phyloP scores from a whole-genome alignment of 2,888 invertebrate genomes.

The Lamellibrachia columna region DNA sequence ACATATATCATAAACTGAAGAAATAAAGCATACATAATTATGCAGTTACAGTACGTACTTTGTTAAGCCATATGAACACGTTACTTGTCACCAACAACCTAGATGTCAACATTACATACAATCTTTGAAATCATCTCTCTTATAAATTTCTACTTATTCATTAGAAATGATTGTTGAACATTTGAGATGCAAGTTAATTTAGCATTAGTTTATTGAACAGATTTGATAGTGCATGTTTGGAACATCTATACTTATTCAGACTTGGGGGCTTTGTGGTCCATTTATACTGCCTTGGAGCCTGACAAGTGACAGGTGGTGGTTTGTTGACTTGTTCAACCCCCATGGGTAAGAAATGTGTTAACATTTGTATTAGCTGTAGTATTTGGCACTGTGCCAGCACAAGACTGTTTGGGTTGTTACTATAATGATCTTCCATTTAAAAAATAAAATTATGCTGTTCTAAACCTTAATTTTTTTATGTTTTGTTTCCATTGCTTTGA shows the following conservation, averaged over 20 bases:
- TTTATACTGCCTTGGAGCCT: background rate
- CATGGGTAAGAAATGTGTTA: background rate
- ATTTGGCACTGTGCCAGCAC: background rate
- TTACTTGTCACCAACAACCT: background rate
- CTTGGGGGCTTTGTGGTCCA: background rate
- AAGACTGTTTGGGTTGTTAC: background rate
- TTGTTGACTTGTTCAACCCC: background rate
- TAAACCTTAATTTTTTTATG: background rate
- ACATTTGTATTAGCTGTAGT: slow-evolving; percentile 12
- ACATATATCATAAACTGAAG: no score
- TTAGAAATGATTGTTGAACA: background rate
- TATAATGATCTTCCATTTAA: background rate
- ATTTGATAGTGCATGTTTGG: background rate
- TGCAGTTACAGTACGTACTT: no score
- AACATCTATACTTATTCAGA: background rate
- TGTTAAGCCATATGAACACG: background rate
- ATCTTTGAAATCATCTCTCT: background rate
- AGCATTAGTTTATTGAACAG: background rate
- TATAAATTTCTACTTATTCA: background rate
- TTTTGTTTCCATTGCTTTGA: background rate
- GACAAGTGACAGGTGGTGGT: background rate
- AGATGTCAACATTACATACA: background rate
- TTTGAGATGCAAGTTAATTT: background rate
- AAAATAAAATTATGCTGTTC: background rate
- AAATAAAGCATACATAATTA: no score